Conservation (phyloP, 35 echinoderm and acorn worm genomes). For the Lytechinus variegatus region DNA sequence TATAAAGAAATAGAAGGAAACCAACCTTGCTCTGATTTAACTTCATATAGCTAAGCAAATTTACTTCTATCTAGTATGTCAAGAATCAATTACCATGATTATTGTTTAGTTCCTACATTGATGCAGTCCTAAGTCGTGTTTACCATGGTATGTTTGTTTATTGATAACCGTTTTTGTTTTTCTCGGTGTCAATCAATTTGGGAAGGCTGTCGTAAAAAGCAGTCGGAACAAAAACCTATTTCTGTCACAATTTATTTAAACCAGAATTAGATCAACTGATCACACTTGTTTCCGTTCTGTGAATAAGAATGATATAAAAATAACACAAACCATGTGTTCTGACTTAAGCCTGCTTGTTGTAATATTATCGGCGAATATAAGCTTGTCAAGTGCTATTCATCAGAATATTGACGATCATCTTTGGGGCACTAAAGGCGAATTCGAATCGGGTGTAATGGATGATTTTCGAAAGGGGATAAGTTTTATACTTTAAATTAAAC, state of each 20-base stretch:
- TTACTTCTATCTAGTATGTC: too few species aligned
- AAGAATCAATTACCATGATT: too few species aligned
- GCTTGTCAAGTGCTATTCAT: background rate
- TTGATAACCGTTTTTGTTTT: too few species aligned
- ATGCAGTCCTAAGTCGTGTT: too few species aligned
- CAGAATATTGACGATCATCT: background rate
- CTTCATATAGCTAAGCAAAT: too few species aligned
- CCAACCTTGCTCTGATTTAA: too few species aligned
- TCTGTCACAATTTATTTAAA: background rate
- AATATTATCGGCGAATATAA: background rate
- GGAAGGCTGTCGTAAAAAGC: background rate
- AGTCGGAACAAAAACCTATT: background rate
- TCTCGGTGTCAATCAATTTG: background rate
- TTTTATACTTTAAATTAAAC: background rate
- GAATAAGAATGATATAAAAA: background rate
- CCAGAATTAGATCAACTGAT: background rate
- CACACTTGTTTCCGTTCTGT: background rate
- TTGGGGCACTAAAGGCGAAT: background rate
- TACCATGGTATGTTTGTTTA: too few species aligned
- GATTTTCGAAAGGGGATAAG: background rate
- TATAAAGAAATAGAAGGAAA: too few species aligned
- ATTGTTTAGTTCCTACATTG: too few species aligned
- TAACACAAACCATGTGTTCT: slow-evolving; percentile 11
- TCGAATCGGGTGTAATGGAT: background rate
- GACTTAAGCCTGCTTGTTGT: background rate